These are phyloP conservation scores for Monochamus alternatus DNA, from an alignment of 2,888 invertebrate genomes.

Conservation along the genomic window DNA sequence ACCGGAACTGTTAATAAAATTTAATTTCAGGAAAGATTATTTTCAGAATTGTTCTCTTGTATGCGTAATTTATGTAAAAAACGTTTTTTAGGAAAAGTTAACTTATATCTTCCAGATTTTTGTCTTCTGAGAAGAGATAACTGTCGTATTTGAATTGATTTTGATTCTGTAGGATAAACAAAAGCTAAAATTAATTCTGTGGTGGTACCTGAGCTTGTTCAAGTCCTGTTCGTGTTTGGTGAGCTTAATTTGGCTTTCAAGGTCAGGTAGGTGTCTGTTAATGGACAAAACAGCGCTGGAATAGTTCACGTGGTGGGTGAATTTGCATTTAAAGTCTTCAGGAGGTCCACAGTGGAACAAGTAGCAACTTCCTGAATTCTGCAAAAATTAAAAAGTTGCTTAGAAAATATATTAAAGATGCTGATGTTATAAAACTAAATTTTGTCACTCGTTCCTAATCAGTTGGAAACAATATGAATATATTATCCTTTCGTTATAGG, in stretches of 20 bases:
- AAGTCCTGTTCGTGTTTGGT: slow-evolving; percentile 84
- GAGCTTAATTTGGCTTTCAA: slow-evolving; percentile 82
- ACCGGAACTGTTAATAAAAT: too few species aligned
- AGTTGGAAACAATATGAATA: too few species aligned
- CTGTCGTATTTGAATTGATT: too few species aligned
- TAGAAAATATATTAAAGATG: neutral
- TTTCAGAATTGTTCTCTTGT: too few species aligned
- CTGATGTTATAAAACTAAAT: too few species aligned
- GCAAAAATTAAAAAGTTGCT: slow-evolving; percentile 57
- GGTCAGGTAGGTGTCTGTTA: slow-evolving; percentile 77
- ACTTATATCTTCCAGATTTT: too few species aligned
- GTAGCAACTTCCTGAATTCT: slow-evolving; percentile 92
- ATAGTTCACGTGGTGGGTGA: slow-evolving; percentile 90
- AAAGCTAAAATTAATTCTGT: neutral
- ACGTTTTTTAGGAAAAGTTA: too few species aligned
- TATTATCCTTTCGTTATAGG: too few species aligned
- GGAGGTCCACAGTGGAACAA: slow-evolving; percentile 92
- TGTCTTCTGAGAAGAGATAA: too few species aligned
- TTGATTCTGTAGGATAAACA: neutral
- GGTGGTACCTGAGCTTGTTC: slow-evolving; percentile 77
- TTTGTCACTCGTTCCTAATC: too few species aligned
- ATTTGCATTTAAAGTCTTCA: slow-evolving; percentile 94
- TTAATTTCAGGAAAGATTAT: too few species aligned
- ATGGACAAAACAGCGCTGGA: slow-evolving; percentile 88
- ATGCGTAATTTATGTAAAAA: too few species aligned